A percentile compares a stretch with the other conserved stretches of the same genome.
These are phyloP conservation scores for Rotaria macrura DNA, from an alignment of 2,888 invertebrate species.

Conservation along the genomic window DNA sequence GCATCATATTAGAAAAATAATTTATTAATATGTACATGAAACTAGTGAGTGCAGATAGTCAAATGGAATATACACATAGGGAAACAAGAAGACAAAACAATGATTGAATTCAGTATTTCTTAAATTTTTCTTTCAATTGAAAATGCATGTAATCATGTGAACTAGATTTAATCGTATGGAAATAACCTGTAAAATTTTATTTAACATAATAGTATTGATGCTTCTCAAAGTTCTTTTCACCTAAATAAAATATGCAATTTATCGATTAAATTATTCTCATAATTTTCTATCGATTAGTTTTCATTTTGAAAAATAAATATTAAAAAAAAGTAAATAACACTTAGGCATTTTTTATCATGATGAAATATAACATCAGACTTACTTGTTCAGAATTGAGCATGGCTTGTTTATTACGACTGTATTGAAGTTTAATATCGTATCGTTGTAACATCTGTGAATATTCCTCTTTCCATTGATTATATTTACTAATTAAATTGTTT, in stretches of 20 bases:
- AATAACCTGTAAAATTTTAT: not conserved
- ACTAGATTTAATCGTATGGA: not conserved
- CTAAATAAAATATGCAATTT: not conserved
- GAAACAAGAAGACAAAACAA: too few relatives aligned
- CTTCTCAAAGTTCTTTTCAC: not conserved
- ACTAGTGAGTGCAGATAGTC: too few relatives aligned
- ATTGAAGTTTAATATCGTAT: not conserved
- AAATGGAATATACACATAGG: too few relatives aligned
- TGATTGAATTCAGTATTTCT: too few relatives aligned
- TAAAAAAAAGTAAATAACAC: too few relatives aligned
- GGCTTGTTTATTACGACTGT: not conserved
- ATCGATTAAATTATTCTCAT: not conserved
- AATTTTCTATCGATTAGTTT: not conserved
- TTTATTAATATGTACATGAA: too few relatives aligned
- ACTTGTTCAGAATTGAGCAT: slow-evolving; percentile 17
- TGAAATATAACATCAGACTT: too few relatives aligned
- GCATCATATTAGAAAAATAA: not conserved
- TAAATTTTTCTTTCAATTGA: too few relatives aligned
- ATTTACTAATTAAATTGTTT: not conserved
- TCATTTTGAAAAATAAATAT: too few relatives aligned
- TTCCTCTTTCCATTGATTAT: not conserved
- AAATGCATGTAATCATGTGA: too few relatives aligned
- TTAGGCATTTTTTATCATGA: too few relatives aligned
- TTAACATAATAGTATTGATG: not conserved
- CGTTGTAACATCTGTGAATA: not conserved